These are phyloP conservation scores for Peromyscus attwateri DNA, from an alignment of 2,797 vertebrate genomes.

Conservation along the genomic window DNA sequence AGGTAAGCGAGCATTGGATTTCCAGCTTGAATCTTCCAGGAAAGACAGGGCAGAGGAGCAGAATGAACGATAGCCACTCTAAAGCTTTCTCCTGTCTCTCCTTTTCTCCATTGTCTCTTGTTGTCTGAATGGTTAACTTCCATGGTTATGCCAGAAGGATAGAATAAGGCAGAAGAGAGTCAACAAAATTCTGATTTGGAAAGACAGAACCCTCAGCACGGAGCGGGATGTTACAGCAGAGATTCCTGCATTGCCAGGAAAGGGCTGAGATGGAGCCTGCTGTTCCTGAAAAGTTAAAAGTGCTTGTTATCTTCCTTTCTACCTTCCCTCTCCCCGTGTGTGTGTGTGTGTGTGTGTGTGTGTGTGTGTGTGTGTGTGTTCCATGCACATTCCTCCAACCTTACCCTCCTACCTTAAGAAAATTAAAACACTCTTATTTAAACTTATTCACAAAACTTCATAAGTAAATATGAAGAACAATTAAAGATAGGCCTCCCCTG, in stretches of 20 bases:
- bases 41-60: neutral
- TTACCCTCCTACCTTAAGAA: too few species aligned
- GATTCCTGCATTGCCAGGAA: neutral
- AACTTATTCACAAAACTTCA: neutral
- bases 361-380: too few species aligned
- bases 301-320: neutral
- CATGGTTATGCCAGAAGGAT: neutral
- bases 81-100: neutral
- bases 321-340: too few species aligned
- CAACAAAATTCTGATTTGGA: neutral
- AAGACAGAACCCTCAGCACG: neutral
- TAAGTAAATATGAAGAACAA: constrained; percentile 23
- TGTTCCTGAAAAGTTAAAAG: neutral
- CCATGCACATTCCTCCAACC: too few species aligned
- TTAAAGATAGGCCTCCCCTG: neutral
- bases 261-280: neutral
- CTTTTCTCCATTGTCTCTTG: neutral
- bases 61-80: neutral
- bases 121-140: neutral
- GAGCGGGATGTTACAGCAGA: neutral
- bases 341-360: too few species aligned
- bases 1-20: neutral
- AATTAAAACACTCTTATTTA: too few species aligned
- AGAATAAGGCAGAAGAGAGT: neutral
- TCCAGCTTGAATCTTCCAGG: neutral